Conservation (phyloP, 2,113 vertebrate genomes). For the Heptranchias perlo region DNA sequence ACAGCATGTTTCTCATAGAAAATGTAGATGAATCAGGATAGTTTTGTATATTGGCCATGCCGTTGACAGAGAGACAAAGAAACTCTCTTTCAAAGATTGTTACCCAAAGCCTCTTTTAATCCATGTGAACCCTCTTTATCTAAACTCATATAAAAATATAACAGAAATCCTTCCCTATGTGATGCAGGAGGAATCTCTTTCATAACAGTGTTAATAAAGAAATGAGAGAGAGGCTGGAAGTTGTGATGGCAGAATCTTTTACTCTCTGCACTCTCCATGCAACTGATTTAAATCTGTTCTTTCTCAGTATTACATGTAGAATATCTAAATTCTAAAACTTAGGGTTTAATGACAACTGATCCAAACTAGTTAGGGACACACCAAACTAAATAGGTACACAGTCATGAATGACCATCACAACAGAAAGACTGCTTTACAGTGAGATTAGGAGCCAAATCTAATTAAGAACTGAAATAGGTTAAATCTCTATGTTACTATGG, state of each 20-base stretch:
- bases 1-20: neutral
- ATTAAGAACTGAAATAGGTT: conserved; percentile 7
- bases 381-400: neutral
- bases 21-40: neutral
- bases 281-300: neutral
- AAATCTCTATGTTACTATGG: neutral
- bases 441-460: neutral
- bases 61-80: neutral
- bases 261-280: neutral
- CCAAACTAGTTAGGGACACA: neutral
- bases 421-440: neutral
- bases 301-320: neutral
- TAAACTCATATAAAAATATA: neutral
- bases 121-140: neutral
- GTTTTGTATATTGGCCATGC: neutral
- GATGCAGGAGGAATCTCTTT: neutral
- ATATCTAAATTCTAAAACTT: neutral
- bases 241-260: neutral
- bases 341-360: neutral
- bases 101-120: neutral
- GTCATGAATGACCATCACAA: neutral
- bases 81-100: neutral
- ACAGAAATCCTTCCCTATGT: neutral
- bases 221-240: neutral
- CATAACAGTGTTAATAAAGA: neutral